phyloP scores from a whole-genome alignment of 1,140 invertebrate genomes.

The Papilio helenus region DNA sequence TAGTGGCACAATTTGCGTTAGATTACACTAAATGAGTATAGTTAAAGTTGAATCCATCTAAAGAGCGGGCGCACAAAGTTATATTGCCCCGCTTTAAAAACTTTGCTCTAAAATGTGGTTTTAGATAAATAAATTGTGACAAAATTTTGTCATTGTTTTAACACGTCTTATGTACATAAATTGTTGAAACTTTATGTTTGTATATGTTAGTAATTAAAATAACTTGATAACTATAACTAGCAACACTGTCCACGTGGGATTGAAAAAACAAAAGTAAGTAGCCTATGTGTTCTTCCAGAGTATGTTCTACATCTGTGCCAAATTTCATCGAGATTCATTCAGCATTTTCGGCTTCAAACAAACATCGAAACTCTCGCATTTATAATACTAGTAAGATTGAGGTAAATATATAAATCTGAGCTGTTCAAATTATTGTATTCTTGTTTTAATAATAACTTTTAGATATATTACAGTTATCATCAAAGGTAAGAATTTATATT shows the following conservation, averaged over 20 bases:
- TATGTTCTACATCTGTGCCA: no score
- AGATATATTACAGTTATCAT: neutral
- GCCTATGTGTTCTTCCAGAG: no score
- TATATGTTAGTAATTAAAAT: no score
- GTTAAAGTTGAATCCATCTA: slow-evolving; percentile 24
- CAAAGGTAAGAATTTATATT: neutral
- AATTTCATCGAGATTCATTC: no score
- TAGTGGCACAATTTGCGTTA: slow-evolving; percentile 26
- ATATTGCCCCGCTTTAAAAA: slow-evolving; percentile 14
- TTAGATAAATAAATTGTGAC: slow-evolving; percentile 19
- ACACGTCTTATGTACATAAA: neutral
- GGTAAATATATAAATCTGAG: no score
- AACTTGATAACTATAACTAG: no score
- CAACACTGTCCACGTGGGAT: no score
- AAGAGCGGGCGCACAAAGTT: slow-evolving; percentile 19
- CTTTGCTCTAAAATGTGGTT: slow-evolving; percentile 21
- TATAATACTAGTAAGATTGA: no score
- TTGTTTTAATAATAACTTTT: neutral
- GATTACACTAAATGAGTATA: slow-evolving; percentile 23
- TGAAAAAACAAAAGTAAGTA: no score
- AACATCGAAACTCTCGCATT: no score
- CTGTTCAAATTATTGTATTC: no score
- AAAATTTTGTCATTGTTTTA: slow-evolving; percentile 16
- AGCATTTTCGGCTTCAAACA: no score
- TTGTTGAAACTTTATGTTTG: neutral